Evolutionary conservation across 1,140 invertebrate genomes (phyloP).

Genomic region (Parasteatoda tepidariorum): DNA sequence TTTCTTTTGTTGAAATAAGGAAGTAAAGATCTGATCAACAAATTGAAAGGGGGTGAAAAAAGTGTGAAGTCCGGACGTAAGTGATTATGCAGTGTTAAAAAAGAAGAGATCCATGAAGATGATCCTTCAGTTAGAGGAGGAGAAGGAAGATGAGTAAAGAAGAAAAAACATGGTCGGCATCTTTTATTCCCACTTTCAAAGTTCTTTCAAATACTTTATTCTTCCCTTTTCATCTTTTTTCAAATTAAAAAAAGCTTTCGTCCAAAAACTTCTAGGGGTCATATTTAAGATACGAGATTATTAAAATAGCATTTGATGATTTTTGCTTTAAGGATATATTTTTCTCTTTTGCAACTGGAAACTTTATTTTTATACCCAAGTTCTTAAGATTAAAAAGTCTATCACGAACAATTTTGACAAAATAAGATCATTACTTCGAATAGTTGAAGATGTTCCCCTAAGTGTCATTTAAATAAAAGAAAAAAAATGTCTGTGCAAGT

Average conservation of each 20-base stretch:
- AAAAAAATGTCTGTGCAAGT: too few relatives aligned
- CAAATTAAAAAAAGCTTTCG: neutral
- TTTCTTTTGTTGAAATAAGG: slow-evolving; percentile 17
- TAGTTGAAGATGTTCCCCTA: too few relatives aligned
- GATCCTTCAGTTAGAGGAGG: slow-evolving; percentile 15
- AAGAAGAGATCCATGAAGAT: slow-evolving; percentile 1
- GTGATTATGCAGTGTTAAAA: slow-evolving; percentile 34
- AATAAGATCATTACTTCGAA: too few relatives aligned
- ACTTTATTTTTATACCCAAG: too few relatives aligned
- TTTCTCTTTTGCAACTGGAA: too few relatives aligned
- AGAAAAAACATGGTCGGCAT: slow-evolving; percentile 17
- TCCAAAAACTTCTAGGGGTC: neutral
- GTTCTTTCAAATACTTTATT: slow-evolving; percentile 18
- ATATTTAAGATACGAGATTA: too few relatives aligned
- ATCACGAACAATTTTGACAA: too few relatives aligned
- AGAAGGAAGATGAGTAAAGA: neutral
- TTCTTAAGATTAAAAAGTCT: too few relatives aligned
- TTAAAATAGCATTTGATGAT: too few relatives aligned
- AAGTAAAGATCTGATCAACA: neutral
- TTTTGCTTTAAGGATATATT: too few relatives aligned
- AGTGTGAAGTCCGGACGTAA: slow-evolving; percentile 18
- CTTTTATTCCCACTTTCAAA: slow-evolving; percentile 17
- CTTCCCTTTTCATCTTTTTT: neutral
- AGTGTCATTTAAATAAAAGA: too few relatives aligned
- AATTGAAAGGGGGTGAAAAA: neutral